phyloP scores from a whole-genome alignment of 2,797 vertebrate species.

The Chromis chromis region DNA sequence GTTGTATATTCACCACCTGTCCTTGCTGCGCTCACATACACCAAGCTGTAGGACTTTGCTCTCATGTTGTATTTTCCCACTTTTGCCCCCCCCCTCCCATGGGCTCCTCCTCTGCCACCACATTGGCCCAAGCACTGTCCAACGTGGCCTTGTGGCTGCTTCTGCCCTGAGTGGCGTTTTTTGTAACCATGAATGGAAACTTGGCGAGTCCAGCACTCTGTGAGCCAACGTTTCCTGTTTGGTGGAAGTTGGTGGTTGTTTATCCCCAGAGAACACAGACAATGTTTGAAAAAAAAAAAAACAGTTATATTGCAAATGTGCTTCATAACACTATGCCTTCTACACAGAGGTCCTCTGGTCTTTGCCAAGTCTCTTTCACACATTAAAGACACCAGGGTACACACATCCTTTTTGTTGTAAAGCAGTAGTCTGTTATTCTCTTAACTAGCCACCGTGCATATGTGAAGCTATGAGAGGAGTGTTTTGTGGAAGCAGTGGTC shows the following conservation, averaged over 20 bases:
- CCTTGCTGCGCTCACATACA: conserved; percentile 61
- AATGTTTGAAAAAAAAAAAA: conserved; percentile 43
- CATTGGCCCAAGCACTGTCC: conserved; percentile 48
- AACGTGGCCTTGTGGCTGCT: conserved; percentile 61
- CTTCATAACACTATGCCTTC: conserved; percentile 73
- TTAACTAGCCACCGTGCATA: conserved; percentile 22
- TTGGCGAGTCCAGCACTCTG: conserved; percentile 30
- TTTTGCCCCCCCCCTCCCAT: background rate
- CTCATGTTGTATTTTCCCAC: conserved; percentile 56
- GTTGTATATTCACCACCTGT: conserved; percentile 64
- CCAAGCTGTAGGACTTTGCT: conserved; percentile 62
- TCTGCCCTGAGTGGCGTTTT: conserved; percentile 43
- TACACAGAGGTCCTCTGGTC: conserved; percentile 45
- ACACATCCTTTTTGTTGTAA: conserved; percentile 44
- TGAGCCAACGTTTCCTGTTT: conserved; percentile 50
- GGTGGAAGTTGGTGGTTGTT: conserved; percentile 34
- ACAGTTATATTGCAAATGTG: conserved; percentile 48
- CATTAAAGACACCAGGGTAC: conserved; percentile 47
- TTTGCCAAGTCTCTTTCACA: conserved; percentile 41
- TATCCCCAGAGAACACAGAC: conserved; percentile 53
- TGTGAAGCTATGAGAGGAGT: conserved; percentile 40
- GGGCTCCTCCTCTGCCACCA: conserved; percentile 49
- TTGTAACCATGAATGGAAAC: conserved; percentile 40
- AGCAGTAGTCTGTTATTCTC: conserved; percentile 11
- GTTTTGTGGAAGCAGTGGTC: conserved; percentile 4